Evolutionary conservation across 2,113 vertebrate genomes (phyloP), one percentile per base, ranked within the genome.

Genomic region (Fukomys damarensis): DNA sequence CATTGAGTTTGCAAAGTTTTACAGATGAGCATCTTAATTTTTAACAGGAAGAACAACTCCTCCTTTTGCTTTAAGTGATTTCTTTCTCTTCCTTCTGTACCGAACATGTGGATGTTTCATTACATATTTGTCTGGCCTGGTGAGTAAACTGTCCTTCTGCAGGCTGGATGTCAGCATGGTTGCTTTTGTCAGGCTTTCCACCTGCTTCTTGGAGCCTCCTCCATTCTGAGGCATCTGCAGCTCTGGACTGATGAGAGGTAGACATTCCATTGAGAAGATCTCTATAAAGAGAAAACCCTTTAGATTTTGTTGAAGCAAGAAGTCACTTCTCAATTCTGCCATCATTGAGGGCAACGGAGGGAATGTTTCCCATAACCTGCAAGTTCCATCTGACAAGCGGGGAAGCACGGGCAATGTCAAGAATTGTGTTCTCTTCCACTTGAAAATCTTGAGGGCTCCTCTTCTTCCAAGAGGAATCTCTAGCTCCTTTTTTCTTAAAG

Each of bases 11-110:
- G 93, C 58, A 70, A 86, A 32, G 5, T 8, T 90, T 97, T 93
- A 56, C 54, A 84, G 80, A 74, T 49, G 63, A 90, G 43, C 72
- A 68, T 72, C 76, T 88, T 91, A 49, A 96, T 86, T 65, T 92
- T 65, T 92, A 96, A 87, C 41, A 68, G 5, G n/a, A 81, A 92
- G 10, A 38, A 30, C 65, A 81, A 89, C 35, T 82, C 30, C 9
- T 58, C 58, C 59, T 88, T 91, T 96, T 52, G 22, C 32, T 41
- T 49, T 61, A n/a, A 93, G 70, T 77, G 70, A 65, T 74, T 92
- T 92, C 81, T 77, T 94, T 46, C 46, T 49, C 85, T 85, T 81
- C 49, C 24, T 26, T 56, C 5, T 3, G 3, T 24, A 38, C 17
- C 72, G 74, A 90, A 58, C 14, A 7, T 5, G 11, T 61, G 14